Base-by-base conservation (phyloP, 1,140 invertebrate species). In the Riptortus pedestris region DNA sequence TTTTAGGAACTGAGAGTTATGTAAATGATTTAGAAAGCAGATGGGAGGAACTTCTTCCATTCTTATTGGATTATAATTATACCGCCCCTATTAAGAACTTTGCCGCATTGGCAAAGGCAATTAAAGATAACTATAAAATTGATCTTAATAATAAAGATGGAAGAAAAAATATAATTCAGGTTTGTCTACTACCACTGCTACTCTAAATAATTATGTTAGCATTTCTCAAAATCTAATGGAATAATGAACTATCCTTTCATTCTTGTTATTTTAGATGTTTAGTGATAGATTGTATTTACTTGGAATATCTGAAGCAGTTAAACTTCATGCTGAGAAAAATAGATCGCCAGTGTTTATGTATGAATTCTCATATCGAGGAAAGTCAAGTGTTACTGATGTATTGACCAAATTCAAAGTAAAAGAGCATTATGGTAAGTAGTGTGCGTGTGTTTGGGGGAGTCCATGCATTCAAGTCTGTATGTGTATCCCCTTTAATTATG, bases 21-120 rank as follows among this genome's bases (percentile, higher is more conserved):
- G 11, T 71, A 16, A 48, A 66, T 22, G 62, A 67, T 18, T 26
- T 71, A 5, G 51, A 69, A 28, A 45, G 51, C n/a, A 61, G 66
- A 22, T 71, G 68, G 62, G 64, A 66, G 2, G 33, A 68, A 29
- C 24, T 71, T 0, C 59, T 69, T 12, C 69, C 70, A 2, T 64
- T 65, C 22, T 26, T 71, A 26, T 20, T 70, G 0, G 66, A 69
- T 38, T 71, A 60, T 29, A 67, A 69, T 31, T 60, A 66, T 33
- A 68, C 69, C 9, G 2, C 63, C 22, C 43, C 58, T 12, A 26
- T 62, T 5, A 43, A 55, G 16, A 45, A 66, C 2, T n/a, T n/a
- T n/a, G 65, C 64, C 7, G 22, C 64, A 22, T 20, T 62, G 28
- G 28, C 28, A 9, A 26, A 29, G 47, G 48, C 63, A 33, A 67